phyloP scores from a whole-genome alignment of 2,888 invertebrate genomes.

The Ochlodes sylvanus region DNA sequence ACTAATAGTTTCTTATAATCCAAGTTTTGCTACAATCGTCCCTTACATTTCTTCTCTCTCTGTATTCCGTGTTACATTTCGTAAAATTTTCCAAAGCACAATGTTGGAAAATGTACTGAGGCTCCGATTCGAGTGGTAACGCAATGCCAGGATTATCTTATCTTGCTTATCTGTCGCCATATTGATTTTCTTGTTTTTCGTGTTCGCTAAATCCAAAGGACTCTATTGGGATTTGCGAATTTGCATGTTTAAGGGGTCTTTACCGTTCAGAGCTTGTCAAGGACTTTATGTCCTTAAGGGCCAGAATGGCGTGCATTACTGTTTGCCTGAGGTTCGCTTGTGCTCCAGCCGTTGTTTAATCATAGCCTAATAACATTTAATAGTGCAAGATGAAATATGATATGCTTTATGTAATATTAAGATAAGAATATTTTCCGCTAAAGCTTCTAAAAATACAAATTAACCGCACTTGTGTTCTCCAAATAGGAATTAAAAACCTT shows the following conservation, averaged over 20 bases:
- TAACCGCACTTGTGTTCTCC: too few relatives aligned
- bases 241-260: conserved; percentile 29
- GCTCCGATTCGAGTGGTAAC: conserved; percentile 32
- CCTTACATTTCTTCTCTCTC: conserved; percentile 16
- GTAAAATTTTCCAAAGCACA: conserved; percentile 28
- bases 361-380: too few relatives aligned
- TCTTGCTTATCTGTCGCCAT: conserved; percentile 35
- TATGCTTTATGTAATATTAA: too few relatives aligned
- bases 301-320: neutral
- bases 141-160: conserved; percentile 36
- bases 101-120: conserved; percentile 32
- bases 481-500: too few relatives aligned
- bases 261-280: conserved; percentile 23
- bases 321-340: neutral
- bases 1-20: neutral
- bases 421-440: too few relatives aligned
- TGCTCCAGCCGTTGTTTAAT: too few relatives aligned
- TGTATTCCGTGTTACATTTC: conserved; percentile 14
- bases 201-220: conserved; percentile 32
- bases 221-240: conserved; percentile 34
- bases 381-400: too few relatives aligned
- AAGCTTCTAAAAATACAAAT: too few relatives aligned
- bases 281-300: conserved; percentile 8
- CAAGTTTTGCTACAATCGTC: conserved; percentile 18
- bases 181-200: conserved; percentile 37